These are phyloP conservation scores for Nowickia ferox DNA, from an alignment of 2,888 invertebrate species.

Conservation along the genomic window DNA sequence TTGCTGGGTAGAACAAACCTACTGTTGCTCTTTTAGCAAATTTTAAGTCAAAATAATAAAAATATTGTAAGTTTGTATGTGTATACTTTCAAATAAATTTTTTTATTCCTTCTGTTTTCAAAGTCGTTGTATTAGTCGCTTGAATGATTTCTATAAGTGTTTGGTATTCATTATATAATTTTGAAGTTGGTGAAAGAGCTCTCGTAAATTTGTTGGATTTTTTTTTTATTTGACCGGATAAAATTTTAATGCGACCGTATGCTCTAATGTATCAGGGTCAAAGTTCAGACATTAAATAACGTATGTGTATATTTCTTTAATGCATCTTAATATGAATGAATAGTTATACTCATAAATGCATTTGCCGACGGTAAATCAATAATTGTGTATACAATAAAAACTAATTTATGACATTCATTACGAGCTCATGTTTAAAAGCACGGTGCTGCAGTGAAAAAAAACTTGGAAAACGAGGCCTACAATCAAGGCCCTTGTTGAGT, in stretches of 20 bases:
- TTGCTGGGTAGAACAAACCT: conserved; percentile 3
- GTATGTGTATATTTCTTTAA: not conserved
- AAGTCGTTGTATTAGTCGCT: conserved; percentile 61
- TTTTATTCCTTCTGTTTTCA: conserved; percentile 10
- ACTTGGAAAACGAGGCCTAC: too few species aligned
- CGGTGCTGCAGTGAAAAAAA: too few species aligned
- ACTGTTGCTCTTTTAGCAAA: conserved; percentile 36
- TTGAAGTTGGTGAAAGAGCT: conserved; percentile 16
- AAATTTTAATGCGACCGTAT: conserved; percentile 15
- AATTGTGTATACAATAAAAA: too few species aligned
- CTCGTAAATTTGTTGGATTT: conserved; percentile 32
- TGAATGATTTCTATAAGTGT: conserved; percentile 64
- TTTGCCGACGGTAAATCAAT: too few species aligned
- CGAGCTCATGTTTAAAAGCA: too few species aligned
- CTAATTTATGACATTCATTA: too few species aligned
- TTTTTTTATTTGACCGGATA: conserved; percentile 29
- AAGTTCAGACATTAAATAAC: not conserved
- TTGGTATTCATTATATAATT: conserved; percentile 18
- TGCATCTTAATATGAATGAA: not conserved
- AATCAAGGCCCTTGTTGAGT: too few species aligned
- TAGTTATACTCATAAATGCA: too few species aligned
- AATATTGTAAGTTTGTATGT: not conserved
- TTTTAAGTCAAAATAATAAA: conserved; percentile 62
- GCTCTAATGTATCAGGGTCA: conserved; percentile 32
- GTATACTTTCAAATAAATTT: conserved; percentile 45